Percentiles rank a stretch among this genome's conserved stretches.
Evolutionary conservation across 2,113 vertebrate species (phyloP).

Genomic region (Taurulus bubalis): DNA sequence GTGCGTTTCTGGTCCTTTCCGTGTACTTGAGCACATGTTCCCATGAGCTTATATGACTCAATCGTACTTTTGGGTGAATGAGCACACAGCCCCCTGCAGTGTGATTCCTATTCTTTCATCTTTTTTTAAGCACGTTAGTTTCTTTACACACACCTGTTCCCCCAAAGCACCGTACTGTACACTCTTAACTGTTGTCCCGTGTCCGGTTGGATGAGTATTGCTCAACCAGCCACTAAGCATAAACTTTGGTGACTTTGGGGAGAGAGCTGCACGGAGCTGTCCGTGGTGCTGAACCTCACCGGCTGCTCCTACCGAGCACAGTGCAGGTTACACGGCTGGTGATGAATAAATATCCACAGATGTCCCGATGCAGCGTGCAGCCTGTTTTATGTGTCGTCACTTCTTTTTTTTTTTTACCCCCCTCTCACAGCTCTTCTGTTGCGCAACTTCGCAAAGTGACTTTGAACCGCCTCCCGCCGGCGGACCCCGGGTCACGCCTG

Average conservation of each 20-base stretch:
- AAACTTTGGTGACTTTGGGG: too few species aligned
- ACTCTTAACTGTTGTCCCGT: too few species aligned
- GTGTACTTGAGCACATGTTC: too few species aligned
- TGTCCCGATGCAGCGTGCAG: slow-evolving; percentile 6
- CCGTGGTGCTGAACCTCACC: slow-evolving; percentile 57
- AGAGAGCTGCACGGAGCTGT: slow-evolving; percentile 45
- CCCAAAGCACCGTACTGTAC: background rate
- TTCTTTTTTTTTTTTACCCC: background rate
- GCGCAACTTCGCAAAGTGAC: slow-evolving; percentile 12
- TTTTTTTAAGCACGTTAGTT: background rate
- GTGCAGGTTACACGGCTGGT: background rate
- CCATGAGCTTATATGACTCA: too few species aligned
- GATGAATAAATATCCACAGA: slow-evolving; percentile 27
- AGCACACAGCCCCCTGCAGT: background rate
- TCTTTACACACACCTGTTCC: background rate
- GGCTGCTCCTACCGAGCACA: background rate
- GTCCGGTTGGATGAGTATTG: too few species aligned
- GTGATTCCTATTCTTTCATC: background rate
- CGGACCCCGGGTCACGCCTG: slow-evolving; percentile 45
- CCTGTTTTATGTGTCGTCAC: background rate
- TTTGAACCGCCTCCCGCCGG: slow-evolving; percentile 45
- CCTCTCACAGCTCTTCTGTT: background rate
- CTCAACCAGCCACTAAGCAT: too few species aligned
- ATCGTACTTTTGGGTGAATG: too few species aligned
- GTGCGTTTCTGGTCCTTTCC: too few species aligned